Evolutionary conservation across 2,797 vertebrate genomes (phyloP).

Genomic region (Phrynocephalus vlangalii): DNA sequence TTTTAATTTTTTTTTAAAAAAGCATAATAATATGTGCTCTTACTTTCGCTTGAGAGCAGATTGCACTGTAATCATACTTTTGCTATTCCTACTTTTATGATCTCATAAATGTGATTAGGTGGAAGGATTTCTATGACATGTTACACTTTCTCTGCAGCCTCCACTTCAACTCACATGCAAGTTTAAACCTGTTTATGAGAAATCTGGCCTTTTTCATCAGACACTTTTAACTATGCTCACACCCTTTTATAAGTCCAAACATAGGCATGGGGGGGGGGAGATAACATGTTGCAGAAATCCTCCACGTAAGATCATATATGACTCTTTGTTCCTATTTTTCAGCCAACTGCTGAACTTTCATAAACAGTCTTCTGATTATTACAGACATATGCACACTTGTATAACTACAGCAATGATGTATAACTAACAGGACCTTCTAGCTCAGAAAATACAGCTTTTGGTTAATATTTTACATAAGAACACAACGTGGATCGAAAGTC

Average conservation of each 20-base stretch:
- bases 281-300: too few species aligned
- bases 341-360: background rate
- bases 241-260: too few species aligned
- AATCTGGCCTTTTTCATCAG: too few species aligned
- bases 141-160: too few species aligned
- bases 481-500: background rate
- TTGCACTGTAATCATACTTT: too few species aligned
- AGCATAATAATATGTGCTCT: background rate
- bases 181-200: too few species aligned
- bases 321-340: background rate
- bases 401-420: background rate
- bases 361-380: background rate
- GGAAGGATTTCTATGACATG: too few species aligned
- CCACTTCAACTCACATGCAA: too few species aligned
- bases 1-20: background rate
- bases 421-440: background rate
- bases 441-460: background rate
- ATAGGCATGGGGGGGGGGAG: too few species aligned
- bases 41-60: background rate
- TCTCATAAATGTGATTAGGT: background rate
- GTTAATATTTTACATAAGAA: background rate
- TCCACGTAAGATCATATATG: background rate
- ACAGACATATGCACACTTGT: background rate
- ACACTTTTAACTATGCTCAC: too few species aligned
- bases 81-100: too few species aligned